A percentile compares a stretch with the other conserved stretches of the same genome.
These are phyloP conservation scores for Hydraecia micacea DNA, from an alignment of 2,888 invertebrate species.

Conservation along the genomic window DNA sequence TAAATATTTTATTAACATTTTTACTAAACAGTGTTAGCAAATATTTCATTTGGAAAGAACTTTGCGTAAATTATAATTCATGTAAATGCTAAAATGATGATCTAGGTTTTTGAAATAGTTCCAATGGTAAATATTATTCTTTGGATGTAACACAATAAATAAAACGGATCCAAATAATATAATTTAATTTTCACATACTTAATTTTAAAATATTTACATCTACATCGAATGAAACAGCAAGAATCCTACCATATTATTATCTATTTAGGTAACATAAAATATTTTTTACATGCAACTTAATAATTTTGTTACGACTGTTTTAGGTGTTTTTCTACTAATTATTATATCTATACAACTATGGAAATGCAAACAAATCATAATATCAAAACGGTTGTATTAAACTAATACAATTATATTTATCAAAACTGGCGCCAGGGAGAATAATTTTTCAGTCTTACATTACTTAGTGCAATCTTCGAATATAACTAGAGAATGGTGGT, in stretches of 20 bases:
- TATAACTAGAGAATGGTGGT: conserved; percentile 1
- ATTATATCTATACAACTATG: conserved; percentile 17
- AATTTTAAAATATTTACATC: conserved; percentile 30
- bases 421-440: neutral
- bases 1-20: conserved; percentile 12
- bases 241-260: neutral
- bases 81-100: neutral
- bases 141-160: conserved; percentile 32
- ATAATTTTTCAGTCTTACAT: conserved; percentile 43
- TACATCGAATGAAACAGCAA: conserved; percentile 3
- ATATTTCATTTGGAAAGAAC: neutral
- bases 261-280: conserved; percentile 25
- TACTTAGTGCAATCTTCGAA: conserved; percentile 21
- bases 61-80: neutral
- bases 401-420: conserved; percentile 9
- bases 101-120: neutral
- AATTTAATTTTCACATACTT: conserved; percentile 36
- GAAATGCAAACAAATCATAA: conserved; percentile 32
- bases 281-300: conserved; percentile 14
- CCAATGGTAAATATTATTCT: neutral
- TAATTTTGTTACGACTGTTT: neutral
- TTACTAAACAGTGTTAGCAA: neutral
- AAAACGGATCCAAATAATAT: conserved; percentile 34
- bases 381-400: conserved; percentile 23
- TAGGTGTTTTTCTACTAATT: neutral